Evolutionary conservation across 2,888 invertebrate species (phyloP), one percentile per base, ranked within the genome.

Genomic region (Platycheirus albimanus): DNA sequence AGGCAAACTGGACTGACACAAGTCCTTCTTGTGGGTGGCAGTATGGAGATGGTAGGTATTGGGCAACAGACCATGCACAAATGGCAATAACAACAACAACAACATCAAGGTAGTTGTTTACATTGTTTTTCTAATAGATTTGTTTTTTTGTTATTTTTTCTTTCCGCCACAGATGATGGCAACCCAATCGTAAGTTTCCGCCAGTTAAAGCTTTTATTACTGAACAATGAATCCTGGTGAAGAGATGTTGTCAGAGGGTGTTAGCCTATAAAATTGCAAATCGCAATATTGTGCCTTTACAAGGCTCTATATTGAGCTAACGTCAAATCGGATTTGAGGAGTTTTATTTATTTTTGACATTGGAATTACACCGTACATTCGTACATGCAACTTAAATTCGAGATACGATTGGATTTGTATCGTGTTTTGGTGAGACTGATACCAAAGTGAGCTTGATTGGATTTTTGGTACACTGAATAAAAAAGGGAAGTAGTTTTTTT

Each of bases 61-160:
- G 72, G 51, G 13, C 38, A 64, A 64, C 45, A 66, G 80, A 67
- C 71, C 61, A 71, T 52, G 52, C 67, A 8, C 24, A 24, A 3
- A 24, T n/a, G n/a, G 24, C 24, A 4, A 24, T 24, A 24, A 1
- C 30, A 24, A 24, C 6, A 33, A 69, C 58, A 71, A 54, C 24
- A 67, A 38, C 38, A 38, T 51, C 54, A 54, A 33, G 67, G 71
- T 70, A 11, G 61, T 52, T 77, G 69, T 56, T 83, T 83, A 74
- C 69, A 78, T 64, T 74, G 69, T 74, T 15, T 64, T 64, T 56
- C 36, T 47, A 11, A 3, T n/a, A 43, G 51, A 4, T 19, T n/a
- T 43, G 24, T n/a, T 56, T 28, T 45, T 15, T 71, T 80, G 47
- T 56, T 67, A 13, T 70, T 51, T 47, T 56, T 67, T n/a, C 47